Evolutionary conservation across 2,797 vertebrate species (phyloP), one percentile per base, ranked within the genome.

Genomic region (Gymnopithys bicolor): DNA sequence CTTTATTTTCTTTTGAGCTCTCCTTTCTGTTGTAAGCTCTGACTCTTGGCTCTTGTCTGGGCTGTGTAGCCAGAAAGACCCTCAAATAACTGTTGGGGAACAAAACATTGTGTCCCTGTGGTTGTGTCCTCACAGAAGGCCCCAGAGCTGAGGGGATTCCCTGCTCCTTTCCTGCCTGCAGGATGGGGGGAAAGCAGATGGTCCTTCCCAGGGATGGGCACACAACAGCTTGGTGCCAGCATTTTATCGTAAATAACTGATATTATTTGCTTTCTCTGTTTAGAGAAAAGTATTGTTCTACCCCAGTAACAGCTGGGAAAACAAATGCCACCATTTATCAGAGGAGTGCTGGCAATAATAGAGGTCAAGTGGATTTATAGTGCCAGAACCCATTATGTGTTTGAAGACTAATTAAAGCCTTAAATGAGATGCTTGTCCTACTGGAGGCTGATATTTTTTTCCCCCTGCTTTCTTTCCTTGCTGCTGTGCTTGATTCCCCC

Each of bases 301-400:
- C 33, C 94, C 73, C 48, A 75, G 73, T 68, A 91, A 55, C 92
- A 89, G 92, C 82, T 62, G 85, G 87, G 91, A 88, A 91, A 97
- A 89, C 89, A 96, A 96, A 81, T 86, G 60, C 52, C 77, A 74
- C 67, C 87, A 63, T 96, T 93, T 93, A 79, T 97, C 92, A 82
- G n/a, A 56, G 33, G 13, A 94, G 74, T 79, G 85, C 83, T 93
- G 87, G 77, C 91, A 96, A 76, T 90, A 88, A 93, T 88, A 94
- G 95, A 97, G 95, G 95, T 96, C 95, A 94, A 96, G 93, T 96
- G 83, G 93, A 95, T 94, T 96, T 96, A 93, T 90, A 56, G 77
- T 94, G 80, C 89, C 89, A 93, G 85, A 94, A 90, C 41, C 85
- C 95, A 93, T 96, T 94, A 94, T 93, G 70, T 93, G 60, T 96